Evolutionary conservation across 2,113 vertebrate genomes (phyloP), one percentile per base, ranked within the genome.

Genomic region (Bostrychus sinensis): DNA sequence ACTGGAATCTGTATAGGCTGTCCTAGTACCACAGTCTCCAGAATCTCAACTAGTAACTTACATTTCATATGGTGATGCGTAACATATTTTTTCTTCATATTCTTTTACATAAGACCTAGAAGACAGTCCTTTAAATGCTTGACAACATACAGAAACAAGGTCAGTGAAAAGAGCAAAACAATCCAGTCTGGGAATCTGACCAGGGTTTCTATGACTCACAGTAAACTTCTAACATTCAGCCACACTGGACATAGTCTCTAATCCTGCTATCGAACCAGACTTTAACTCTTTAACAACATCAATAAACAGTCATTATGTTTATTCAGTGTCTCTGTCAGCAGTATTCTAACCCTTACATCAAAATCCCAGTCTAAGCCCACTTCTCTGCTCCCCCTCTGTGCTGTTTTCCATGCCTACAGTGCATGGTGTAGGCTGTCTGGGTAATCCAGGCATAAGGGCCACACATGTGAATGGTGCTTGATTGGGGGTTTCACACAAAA

Each of bases 401-500:
- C 65, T 55, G 5, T 66, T 79, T 81, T 71, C 26, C 45, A 65
- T 64, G 20, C 74, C 45, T 63, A 50, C 75, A 83, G 72, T 70
- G 75, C 42, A 69, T 77, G 45, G n/a, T 58, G 16, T 63, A 10
- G 36, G 38, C 62, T 58, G 37, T 56, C 62, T 58, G 54, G 34
- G 66, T 80, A 77, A 77, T 82, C 73, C 78, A 64, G 50, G 30
- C 61, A 63, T 54, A 62, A 64, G 62, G 56, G 59, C 11, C 34
- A 62, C 67, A 78, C 39, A 55, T 78, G 79, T 66, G 78, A 78
- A 70, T 36, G 60, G 50, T 41, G 58, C 66, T 72, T 64, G 32
- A 82, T 78, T 76, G 70, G 5, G 39, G 75, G 64, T 81, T 82
- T 78, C 54, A 66, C 72, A 82, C 75, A 84, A 83, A 82, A 75